Evolutionary conservation across 1,140 invertebrate species (phyloP).

Genomic region (Tetramorium alpestre): DNA sequence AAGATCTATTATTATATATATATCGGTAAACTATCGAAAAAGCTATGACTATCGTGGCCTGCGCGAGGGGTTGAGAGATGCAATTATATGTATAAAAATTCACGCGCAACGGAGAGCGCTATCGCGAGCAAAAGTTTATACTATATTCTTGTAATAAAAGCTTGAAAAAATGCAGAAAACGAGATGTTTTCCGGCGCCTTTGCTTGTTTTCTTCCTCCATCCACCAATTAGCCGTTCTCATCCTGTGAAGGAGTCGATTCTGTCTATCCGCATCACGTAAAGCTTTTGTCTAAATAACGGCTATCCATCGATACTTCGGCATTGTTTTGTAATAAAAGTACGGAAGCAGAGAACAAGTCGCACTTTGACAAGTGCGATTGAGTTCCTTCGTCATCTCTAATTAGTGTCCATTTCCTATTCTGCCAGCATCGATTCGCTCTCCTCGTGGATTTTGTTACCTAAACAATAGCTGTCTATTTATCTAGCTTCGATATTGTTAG

Average conservation of each 20-base stretch:
- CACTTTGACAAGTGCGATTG: background rate
- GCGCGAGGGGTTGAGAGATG: conserved; percentile 67
- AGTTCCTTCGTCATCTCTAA: background rate
- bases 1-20: conserved; percentile 79
- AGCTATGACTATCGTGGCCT: conserved; percentile 83
- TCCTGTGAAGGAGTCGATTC: background rate
- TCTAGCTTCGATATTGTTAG: background rate
- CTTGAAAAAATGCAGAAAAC: conserved; percentile 67
- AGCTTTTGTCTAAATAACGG: background rate
- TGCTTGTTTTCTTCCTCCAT: conserved; percentile 7
- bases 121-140: conserved; percentile 83
- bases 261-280: background rate
- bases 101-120: conserved; percentile 63
- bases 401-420: background rate
- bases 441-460: background rate
- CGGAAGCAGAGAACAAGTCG: background rate
- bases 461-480: background rate
- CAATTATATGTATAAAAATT: conserved; percentile 76
- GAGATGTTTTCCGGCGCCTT: conserved; percentile 5
- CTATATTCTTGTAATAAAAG: conserved; percentile 86
- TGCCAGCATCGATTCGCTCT: background rate
- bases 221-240: background rate
- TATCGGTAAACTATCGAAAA: conserved; percentile 77
- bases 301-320: background rate
- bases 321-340: conserved; percentile 19